Evolutionary conservation across 2,888 invertebrate species (phyloP).

Genomic region (Andrena minutula): DNA sequence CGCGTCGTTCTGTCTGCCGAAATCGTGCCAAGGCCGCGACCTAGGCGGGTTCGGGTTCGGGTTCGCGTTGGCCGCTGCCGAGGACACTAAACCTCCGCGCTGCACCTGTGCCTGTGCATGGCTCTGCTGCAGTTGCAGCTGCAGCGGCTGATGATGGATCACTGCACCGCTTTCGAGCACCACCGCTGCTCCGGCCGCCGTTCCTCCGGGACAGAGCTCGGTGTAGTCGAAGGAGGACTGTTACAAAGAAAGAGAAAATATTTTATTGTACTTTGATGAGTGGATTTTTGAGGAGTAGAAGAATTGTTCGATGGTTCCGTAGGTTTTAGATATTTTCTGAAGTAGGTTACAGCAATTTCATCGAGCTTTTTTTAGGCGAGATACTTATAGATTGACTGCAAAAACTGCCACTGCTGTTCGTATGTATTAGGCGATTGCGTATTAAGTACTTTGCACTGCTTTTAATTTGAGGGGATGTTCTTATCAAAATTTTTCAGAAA

Average conservation of each 20-base stretch:
- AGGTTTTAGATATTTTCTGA: no score
- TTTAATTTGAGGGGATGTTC: no score
- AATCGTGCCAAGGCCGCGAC: constrained; percentile 97
- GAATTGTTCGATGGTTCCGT: no score
- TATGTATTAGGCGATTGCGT: no score
- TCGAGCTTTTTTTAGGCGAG: no score
- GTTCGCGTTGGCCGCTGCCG: constrained; percentile 79
- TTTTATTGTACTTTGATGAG: neutral
- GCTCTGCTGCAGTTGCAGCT: constrained; percentile 85
- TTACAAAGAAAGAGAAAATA: constrained; percentile 67
- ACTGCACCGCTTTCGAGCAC: constrained; percentile 86
- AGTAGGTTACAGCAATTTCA: no score
- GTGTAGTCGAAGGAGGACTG: constrained; percentile 96
- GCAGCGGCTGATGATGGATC: constrained; percentile 86
- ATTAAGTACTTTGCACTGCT: no score
- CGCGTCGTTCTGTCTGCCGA: constrained; percentile 96
- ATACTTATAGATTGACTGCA: no score
- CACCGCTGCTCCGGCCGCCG: constrained; percentile 85
- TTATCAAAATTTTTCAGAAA: no score
- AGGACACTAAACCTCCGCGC: constrained; percentile 84
- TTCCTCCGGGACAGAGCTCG: constrained; percentile 91
- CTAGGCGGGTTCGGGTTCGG: constrained; percentile 86
- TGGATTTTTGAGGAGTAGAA: no score
- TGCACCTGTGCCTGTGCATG: constrained; percentile 87
- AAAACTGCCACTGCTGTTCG: no score